Base-by-base conservation (phyloP, 2,888 invertebrate species). In the Litoditis marina region DNA sequence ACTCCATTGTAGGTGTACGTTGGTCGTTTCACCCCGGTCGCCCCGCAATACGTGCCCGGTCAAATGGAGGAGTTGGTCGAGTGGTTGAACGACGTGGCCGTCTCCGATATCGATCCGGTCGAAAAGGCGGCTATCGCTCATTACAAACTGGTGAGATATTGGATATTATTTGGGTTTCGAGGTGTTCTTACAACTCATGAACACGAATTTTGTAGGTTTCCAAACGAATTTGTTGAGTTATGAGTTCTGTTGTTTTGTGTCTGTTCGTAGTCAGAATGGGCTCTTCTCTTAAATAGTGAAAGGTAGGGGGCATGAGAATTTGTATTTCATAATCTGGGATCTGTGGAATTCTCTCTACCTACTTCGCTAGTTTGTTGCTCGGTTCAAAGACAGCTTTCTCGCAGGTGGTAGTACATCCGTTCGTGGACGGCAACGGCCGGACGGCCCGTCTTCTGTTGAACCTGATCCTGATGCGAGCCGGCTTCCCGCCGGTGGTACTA, bases 361-460 rank as follows among this genome's bases (percentile, higher is more conserved):
- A n/a, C n/a, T n/a, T n/a, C n/a, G n/a, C n/a, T n/a, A n/a, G n/a
- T n/a, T n/a, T n/a, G n/a, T n/a, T n/a, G n/a, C n/a, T n/a, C n/a
- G n/a, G n/a, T n/a, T n/a, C n/a, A n/a, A n/a, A n/a, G n/a, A n/a
- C 39, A 36, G 57, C 58, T 54, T n/a, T n/a, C n/a, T n/a, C n/a
- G n/a, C 32, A 76, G 76, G 76, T 96, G 0, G 91, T 91, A 83
- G 94, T 96, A 74, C 96, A 96, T 86, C 96, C 96, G 0, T 96
- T 96, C 85, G 88, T 90, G 2, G 95, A 96, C 84, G 95, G 96
- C 52, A 96, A 96, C 82, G 96, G 95, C 0, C 88, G 96, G 80
- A 95, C 95, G 0, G 92, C 94, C 16, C 88, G 96, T 31, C 87
- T 96, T 28, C 87, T 96, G 1, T 95, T 96, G 94, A 96, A 96